Percentiles rank a stretch among this genome's conserved stretches.
Evolutionary conservation across 1,140 invertebrate species (phyloP).

Genomic region (Pseudachorutes palmiensis): DNA sequence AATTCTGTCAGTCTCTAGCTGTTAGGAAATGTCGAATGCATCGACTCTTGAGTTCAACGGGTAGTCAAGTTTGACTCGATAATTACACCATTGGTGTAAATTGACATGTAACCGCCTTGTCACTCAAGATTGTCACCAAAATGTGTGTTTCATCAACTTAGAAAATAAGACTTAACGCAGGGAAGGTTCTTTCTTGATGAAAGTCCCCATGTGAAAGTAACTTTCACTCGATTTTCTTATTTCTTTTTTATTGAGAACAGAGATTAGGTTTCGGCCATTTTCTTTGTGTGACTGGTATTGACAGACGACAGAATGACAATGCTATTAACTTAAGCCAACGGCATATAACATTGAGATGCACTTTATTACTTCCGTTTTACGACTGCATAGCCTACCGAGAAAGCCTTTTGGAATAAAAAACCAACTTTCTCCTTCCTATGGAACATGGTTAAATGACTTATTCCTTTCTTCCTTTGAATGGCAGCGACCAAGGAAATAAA

Average conservation of each 20-base stretch:
- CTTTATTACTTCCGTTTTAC: not conserved
- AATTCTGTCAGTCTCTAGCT: too few relatives aligned
- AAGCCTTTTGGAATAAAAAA: not conserved
- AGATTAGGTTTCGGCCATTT: not conserved
- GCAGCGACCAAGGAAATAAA: not conserved
- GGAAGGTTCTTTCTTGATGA: too few relatives aligned
- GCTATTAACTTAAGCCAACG: not conserved
- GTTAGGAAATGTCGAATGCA: too few relatives aligned
- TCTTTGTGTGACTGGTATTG: not conserved
- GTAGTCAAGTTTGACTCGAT: too few relatives aligned
- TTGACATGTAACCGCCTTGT: too few relatives aligned
- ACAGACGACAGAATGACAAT: not conserved
- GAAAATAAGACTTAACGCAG: not conserved
- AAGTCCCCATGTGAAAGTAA: too few relatives aligned
- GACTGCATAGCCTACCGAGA: not conserved
- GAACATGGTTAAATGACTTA: not conserved
- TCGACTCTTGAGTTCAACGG: too few relatives aligned
- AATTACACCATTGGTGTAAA: too few relatives aligned
- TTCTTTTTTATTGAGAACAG: not conserved
- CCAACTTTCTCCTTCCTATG: not conserved
- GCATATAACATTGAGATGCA: not conserved
- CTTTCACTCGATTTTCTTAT: too few relatives aligned
- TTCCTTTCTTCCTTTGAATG: not conserved
- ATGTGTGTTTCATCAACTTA: too few relatives aligned
- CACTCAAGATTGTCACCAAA: too few relatives aligned